These are phyloP conservation scores for Psittacula derbiana DNA, from an alignment of 2,797 vertebrate species.

Conservation along the genomic window DNA sequence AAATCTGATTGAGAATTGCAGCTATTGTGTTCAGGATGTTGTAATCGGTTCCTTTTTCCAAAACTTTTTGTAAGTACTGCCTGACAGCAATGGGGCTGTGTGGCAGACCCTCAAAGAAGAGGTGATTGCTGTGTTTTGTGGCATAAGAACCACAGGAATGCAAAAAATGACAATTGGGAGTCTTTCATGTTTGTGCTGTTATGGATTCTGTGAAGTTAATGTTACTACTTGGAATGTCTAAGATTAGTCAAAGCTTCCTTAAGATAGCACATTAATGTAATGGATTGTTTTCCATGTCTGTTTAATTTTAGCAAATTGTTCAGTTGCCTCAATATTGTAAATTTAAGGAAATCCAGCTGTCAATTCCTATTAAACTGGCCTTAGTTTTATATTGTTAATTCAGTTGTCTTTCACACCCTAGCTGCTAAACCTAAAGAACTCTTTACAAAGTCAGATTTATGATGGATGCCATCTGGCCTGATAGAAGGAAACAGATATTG, in stretches of 20 bases:
- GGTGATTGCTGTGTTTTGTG: conserved; percentile 2
- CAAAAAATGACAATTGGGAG: not conserved
- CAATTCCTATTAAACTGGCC: conserved; percentile 49
- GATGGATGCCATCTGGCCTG: conserved; percentile 86
- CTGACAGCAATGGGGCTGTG: not conserved
- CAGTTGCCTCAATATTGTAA: conserved; percentile 56
- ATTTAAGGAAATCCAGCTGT: conserved; percentile 70
- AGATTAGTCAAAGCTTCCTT: conserved; percentile 26
- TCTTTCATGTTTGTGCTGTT: conserved; percentile 5
- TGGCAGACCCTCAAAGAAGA: not conserved
- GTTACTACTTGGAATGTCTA: not conserved
- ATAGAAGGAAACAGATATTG: conserved; percentile 92
- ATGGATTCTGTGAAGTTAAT: not conserved
- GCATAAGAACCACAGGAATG: conserved; percentile 3
- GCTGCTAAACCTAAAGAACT: conserved; percentile 74
- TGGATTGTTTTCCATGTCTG: conserved; percentile 57
- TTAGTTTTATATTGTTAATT: conserved; percentile 66
- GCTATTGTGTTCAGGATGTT: not conserved
- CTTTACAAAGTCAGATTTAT: conserved; percentile 84
- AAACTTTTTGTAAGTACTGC: not conserved
- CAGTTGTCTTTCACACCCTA: conserved; percentile 69
- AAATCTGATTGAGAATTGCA: not conserved
- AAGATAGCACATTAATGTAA: conserved; percentile 28
- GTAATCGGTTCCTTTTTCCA: not conserved
- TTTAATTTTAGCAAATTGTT: conserved; percentile 72